Conservation (phyloP, 2,888 invertebrate genomes). For the Polydrusus pterygomalis region DNA sequence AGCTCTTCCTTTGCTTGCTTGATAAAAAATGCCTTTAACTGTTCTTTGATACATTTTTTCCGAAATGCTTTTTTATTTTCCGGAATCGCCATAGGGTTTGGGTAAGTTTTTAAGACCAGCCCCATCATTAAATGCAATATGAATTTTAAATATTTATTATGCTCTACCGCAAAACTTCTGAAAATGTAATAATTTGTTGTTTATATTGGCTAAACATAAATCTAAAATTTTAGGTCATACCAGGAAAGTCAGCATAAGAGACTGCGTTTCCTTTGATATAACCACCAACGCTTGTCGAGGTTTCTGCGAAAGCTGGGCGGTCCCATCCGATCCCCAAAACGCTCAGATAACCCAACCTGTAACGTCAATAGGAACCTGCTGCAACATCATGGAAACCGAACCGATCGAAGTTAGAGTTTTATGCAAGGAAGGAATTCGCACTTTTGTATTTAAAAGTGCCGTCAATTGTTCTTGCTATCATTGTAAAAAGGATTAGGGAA, state of each 20-base stretch:
- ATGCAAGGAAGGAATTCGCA: conserved; percentile 86
- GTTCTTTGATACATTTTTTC: too few relatives aligned
- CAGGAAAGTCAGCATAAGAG: conserved; percentile 86
- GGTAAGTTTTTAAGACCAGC: too few relatives aligned
- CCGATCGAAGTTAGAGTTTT: conserved; percentile 85
- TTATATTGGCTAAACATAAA: neutral
- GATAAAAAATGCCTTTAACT: too few relatives aligned
- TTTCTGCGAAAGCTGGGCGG: conserved; percentile 90
- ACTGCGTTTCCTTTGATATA: conserved; percentile 88
- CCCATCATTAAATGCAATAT: too few relatives aligned
- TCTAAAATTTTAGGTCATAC: conserved; percentile 79
- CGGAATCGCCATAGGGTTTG: too few relatives aligned
- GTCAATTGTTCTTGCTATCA: conserved; percentile 89
- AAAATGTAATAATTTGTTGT: too few relatives aligned
- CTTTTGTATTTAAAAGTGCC: conserved; percentile 88
- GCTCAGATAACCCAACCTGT: conserved; percentile 71
- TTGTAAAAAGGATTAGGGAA: conserved; percentile 82
- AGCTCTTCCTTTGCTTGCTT: too few relatives aligned
- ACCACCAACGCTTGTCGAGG: conserved; percentile 92
- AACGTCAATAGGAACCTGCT: conserved; percentile 88
- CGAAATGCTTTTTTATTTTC: too few relatives aligned
- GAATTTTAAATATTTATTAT: too few relatives aligned
- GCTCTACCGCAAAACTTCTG: too few relatives aligned
- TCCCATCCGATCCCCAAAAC: conserved; percentile 80
- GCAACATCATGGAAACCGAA: conserved; percentile 92